These are phyloP conservation scores for Dimorphilus gyrociliatus DNA, from an alignment of 2,888 invertebrate species.

Conservation along the genomic window DNA sequence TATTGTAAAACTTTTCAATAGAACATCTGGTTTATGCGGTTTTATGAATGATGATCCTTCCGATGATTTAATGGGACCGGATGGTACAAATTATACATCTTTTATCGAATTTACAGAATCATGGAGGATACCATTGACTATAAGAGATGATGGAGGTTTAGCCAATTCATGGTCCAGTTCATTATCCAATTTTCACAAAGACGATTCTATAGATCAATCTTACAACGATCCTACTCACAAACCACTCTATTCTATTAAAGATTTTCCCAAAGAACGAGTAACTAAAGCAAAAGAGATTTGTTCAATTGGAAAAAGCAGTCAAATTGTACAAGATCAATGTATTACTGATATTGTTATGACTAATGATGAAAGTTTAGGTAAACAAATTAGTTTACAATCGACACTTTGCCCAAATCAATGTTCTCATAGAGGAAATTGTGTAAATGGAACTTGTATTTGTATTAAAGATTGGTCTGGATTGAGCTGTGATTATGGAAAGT, in stretches of 20 bases:
- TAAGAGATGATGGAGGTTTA: neutral
- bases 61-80: slow-evolving; percentile 4
- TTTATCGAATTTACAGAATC: slow-evolving; percentile 4
- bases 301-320: neutral
- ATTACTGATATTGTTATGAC: slow-evolving; percentile 5
- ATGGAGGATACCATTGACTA: slow-evolving; percentile 3
- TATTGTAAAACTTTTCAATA: no score
- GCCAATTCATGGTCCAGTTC: slow-evolving; percentile 3
- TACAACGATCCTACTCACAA: slow-evolving; percentile 3
- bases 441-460: no score
- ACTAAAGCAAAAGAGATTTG: slow-evolving; percentile 1
- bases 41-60: slow-evolving; percentile 4
- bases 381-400: slow-evolving; percentile 1
- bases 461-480: no score
- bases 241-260: neutral
- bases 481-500: no score
- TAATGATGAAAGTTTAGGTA: neutral
- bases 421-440: no score
- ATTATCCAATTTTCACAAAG: slow-evolving; percentile 4
- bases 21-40: slow-evolving; percentile 5
- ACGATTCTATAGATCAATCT: slow-evolving; percentile 3
- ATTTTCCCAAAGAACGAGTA: neutral
- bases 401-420: no score
- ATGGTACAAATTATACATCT: slow-evolving; percentile 2
- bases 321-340: slow-evolving; percentile 2